Percentiles rank a stretch among this genome's conserved stretches.
Conservation (phyloP, 2,888 invertebrate genomes). For the Emesis furor region DNA sequence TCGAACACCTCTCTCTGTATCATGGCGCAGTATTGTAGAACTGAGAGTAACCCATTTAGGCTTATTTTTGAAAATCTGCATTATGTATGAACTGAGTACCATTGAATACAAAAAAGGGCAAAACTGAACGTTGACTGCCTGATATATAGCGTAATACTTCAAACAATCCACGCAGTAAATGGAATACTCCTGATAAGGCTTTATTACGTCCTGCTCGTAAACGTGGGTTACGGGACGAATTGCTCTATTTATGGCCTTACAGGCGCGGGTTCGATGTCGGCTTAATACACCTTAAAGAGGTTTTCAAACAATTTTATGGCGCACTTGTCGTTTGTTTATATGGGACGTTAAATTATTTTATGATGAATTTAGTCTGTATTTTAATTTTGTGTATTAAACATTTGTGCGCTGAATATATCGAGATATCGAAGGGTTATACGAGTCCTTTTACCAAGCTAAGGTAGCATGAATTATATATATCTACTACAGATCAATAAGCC, state of each 20-base stretch:
- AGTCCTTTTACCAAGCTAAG: neutral
- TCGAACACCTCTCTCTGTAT: no score
- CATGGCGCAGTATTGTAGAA: no score
- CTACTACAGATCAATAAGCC: neutral
- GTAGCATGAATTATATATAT: neutral
- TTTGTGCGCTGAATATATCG: neutral
- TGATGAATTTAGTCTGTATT: neutral
- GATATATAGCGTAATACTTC: constrained; percentile 18
- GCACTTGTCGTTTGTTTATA: constrained; percentile 14
- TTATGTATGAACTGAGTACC: neutral
- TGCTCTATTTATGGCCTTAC: constrained; percentile 42
- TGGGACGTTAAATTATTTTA: constrained; percentile 7
- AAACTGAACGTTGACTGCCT: constrained; percentile 17
- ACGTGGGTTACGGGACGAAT: constrained; percentile 35
- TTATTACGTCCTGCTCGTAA: constrained; percentile 61
- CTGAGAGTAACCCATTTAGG: neutral
- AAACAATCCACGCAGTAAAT: constrained; percentile 56
- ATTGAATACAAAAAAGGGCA: neutral
- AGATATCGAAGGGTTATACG: neutral
- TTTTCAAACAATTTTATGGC: constrained; percentile 8
- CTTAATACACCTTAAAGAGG: constrained; percentile 19
- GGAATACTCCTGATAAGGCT: constrained; percentile 69
- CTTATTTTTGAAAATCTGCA: neutral
- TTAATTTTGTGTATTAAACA: neutral
- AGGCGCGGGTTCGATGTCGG: constrained; percentile 22